Evolutionary conservation across 1,140 invertebrate species (phyloP).

Genomic region (Scaptomyza montana): DNA sequence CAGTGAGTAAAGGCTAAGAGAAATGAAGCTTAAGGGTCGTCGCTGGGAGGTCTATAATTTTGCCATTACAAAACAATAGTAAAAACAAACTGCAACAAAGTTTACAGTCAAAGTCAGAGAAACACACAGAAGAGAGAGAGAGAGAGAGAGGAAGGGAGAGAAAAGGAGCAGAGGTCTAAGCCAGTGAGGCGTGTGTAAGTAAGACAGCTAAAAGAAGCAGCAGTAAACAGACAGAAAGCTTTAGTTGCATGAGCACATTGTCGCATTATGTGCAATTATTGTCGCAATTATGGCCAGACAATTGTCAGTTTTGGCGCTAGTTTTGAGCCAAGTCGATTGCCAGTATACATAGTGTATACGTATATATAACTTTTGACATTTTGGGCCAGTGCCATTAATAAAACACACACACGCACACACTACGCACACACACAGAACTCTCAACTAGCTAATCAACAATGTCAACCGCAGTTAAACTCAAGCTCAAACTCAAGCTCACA

Average conservation of each 20-base stretch:
- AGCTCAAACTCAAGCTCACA: neutral
- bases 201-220: constrained; percentile 26
- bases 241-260: constrained; percentile 61
- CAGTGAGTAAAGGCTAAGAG: constrained; percentile 26
- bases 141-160: neutral
- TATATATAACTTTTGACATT: constrained; percentile 37
- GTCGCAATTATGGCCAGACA: constrained; percentile 82
- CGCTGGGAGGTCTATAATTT: constrained; percentile 75
- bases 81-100: constrained; percentile 82
- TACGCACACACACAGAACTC: neutral
- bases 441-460: constrained; percentile 39
- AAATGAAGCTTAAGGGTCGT: constrained; percentile 75
- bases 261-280: constrained; percentile 84
- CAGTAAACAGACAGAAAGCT: constrained; percentile 45
- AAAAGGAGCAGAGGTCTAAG: neutral
- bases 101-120: constrained; percentile 32
- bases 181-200: constrained; percentile 59
- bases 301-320: constrained; percentile 65
- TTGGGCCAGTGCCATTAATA: constrained; percentile 40
- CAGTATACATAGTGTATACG: neutral
- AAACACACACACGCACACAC: constrained; percentile 20
- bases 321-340: constrained; percentile 28
- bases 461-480: constrained; percentile 31
- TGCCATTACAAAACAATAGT: constrained; percentile 81
- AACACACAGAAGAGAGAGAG: no score